phyloP scores from a whole-genome alignment of 1,140 invertebrate species.

The Leptonema lineaticorne region DNA sequence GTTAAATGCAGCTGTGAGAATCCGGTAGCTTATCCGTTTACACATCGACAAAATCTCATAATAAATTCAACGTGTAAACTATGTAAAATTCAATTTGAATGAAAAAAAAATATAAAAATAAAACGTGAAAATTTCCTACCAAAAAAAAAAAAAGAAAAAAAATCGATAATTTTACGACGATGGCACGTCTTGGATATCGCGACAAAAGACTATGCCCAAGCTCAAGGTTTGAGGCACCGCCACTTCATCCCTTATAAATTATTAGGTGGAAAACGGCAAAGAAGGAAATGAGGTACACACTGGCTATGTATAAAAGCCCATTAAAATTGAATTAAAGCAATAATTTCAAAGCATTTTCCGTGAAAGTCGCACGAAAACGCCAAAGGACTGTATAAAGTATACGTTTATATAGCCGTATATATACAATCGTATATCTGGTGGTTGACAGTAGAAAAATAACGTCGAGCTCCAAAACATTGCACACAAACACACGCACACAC shows the following conservation, averaged over 20 bases:
- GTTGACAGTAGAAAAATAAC: too few species aligned
- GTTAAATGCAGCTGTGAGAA: background rate
- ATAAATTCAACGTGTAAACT: background rate
- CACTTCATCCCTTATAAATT: conserved; percentile 6
- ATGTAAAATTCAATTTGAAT: background rate
- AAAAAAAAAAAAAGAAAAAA: background rate
- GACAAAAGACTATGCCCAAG: background rate
- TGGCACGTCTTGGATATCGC: background rate
- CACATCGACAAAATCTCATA: background rate
- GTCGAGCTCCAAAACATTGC: too few species aligned
- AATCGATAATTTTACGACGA: conserved; percentile 3
- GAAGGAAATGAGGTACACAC: conserved; percentile 17
- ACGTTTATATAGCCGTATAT: too few species aligned
- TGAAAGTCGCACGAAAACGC: background rate
- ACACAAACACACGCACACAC: too few species aligned
- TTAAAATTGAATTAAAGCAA: conserved; percentile 19
- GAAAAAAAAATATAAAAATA: background rate
- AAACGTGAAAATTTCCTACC: too few species aligned
- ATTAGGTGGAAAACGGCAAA: conserved; percentile 21
- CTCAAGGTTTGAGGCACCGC: background rate
- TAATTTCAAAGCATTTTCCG: conserved; percentile 11
- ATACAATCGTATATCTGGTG: too few species aligned
- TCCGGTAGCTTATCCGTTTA: background rate
- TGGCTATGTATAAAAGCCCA: conserved; percentile 3
- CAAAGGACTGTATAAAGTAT: background rate